Conservation (phyloP, 2,113 vertebrate species). For the Megaceryle maxima region DNA sequence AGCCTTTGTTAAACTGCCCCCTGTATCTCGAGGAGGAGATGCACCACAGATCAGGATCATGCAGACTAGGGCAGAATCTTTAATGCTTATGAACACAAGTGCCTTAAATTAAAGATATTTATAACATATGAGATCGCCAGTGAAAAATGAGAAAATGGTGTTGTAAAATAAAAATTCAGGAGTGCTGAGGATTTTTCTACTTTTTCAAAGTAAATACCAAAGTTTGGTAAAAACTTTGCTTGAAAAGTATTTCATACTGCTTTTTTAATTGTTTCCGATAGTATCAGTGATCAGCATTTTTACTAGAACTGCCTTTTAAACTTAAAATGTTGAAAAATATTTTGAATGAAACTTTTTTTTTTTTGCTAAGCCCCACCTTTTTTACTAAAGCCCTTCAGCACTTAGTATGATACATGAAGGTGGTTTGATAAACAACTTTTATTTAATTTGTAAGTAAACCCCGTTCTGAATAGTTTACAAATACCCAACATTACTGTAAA, state of each 20-base stretch:
- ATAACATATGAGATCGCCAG: not conserved
- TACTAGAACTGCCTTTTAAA: fast-evolving
- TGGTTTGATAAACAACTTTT: not conserved
- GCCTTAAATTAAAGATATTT: not conserved
- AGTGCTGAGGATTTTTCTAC: not conserved
- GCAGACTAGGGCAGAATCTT: not conserved
- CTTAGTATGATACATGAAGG: fast-evolving
- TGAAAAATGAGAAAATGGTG: not conserved
- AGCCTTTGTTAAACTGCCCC: constrained; percentile 46
- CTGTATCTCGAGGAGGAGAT: not conserved
- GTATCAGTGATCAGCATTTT: not conserved
- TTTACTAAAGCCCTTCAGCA: not conserved
- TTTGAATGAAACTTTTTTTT: not conserved
- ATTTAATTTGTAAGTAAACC: not conserved
- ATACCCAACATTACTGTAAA: not conserved
- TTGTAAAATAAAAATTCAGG: not conserved
- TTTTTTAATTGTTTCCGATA: not conserved
- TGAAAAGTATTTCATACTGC: not conserved
- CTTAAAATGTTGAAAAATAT: not conserved
- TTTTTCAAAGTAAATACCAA: not conserved
- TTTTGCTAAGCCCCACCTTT: fast-evolving
- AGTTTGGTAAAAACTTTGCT: not conserved
- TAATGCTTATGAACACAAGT: not conserved
- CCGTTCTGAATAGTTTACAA: not conserved
- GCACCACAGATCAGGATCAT: not conserved